A percentile compares a stretch with the other conserved stretches of the same genome.
Evolutionary conservation across 2,888 invertebrate genomes (phyloP).

Genomic region (Cephus runcator): DNA sequence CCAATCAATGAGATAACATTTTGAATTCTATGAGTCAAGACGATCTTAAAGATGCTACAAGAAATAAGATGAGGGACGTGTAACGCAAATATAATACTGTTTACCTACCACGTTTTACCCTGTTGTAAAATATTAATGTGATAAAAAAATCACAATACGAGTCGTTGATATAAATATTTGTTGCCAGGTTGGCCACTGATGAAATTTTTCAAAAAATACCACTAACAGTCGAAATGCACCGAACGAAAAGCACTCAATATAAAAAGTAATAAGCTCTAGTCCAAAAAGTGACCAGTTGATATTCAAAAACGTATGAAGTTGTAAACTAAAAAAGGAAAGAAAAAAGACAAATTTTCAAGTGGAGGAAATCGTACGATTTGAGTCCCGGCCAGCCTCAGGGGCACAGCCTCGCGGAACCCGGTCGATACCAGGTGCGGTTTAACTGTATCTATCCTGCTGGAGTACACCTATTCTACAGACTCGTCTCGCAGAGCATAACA

Average conservation of each 20-base stretch:
- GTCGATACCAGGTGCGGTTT: slow-evolving; percentile 27
- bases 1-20: not conserved
- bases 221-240: not conserved
- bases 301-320: not conserved
- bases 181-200: too few relatives aligned
- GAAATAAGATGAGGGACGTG: not conserved
- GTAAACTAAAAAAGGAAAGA: not conserved
- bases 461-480: not conserved
- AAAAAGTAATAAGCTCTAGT: not conserved
- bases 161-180: too few relatives aligned
- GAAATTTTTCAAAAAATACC: not conserved
- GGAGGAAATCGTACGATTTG: not conserved
- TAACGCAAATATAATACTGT: not conserved
- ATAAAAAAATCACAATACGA: not conserved
- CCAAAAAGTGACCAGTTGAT: not conserved
- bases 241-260: not conserved
- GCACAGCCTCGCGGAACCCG: slow-evolving; percentile 18
- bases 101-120: not conserved
- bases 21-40: not conserved
- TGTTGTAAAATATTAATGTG: not conserved
- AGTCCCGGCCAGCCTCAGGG: slow-evolving; percentile 5
- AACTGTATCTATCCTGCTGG: slow-evolving; percentile 12
- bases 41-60: not conserved
- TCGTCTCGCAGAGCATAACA: not conserved
- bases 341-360: not conserved